These are phyloP conservation scores for Drosophila eohydei DNA, from an alignment of 2,888 invertebrate genomes.

Conservation along the genomic window DNA sequence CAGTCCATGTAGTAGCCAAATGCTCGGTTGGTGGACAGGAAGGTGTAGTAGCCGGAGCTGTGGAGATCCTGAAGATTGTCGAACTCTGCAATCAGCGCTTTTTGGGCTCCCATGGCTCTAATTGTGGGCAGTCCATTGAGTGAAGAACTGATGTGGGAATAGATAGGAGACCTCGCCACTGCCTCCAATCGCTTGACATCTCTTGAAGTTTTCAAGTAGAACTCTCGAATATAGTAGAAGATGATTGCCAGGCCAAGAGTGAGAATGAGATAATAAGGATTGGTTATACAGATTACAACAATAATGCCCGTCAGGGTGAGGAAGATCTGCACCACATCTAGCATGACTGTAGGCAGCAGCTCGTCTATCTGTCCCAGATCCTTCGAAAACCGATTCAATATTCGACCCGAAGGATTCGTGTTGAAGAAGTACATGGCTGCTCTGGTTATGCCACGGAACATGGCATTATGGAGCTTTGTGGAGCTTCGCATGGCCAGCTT, in stretches of 20 bases:
- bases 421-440: constrained; percentile 95
- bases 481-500: constrained; percentile 90
- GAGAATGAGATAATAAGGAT: constrained; percentile 90
- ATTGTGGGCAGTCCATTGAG: constrained; percentile 96
- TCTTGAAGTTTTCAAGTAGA: constrained; percentile 92
- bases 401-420: constrained; percentile 91
- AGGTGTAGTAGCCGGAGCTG: constrained; percentile 96
- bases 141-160: constrained; percentile 95
- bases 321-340: constrained; percentile 88
- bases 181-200: constrained; percentile 93
- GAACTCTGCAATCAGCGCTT: constrained; percentile 91
- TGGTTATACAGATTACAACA: constrained; percentile 90
- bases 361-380: constrained; percentile 89
- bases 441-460: constrained; percentile 92
- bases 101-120: constrained; percentile 93
- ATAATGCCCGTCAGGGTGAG: constrained; percentile 91
- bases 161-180: constrained; percentile 95
- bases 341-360: constrained; percentile 83
- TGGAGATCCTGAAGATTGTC: constrained; percentile 93
- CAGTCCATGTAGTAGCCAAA: constrained; percentile 97
- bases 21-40: constrained; percentile 95
- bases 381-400: constrained; percentile 95
- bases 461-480: constrained; percentile 90
- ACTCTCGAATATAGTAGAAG: constrained; percentile 90
- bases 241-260: constrained; percentile 89